phyloP scores from a whole-genome alignment of 2,888 invertebrate species.

The Drosophila limbata region DNA sequence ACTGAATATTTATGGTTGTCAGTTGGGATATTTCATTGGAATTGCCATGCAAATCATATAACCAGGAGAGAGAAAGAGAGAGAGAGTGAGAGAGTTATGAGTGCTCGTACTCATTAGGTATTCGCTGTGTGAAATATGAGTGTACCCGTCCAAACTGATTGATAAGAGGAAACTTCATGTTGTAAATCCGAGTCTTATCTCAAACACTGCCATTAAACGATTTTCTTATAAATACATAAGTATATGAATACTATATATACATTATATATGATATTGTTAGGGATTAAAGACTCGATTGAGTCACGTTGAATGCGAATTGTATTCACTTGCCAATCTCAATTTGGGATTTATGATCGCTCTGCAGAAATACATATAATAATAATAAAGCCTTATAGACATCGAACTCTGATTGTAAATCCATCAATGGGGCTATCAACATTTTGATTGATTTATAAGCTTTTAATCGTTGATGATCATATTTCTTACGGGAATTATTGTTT shows the following conservation, averaged over 20 bases:
- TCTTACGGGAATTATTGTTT: slow-evolving; percentile 31
- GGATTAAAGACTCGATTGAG: slow-evolving; percentile 29
- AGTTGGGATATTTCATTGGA: slow-evolving; percentile 54
- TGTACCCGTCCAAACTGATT: slow-evolving; percentile 9
- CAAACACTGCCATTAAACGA: slow-evolving; percentile 52
- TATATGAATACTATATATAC: neutral
- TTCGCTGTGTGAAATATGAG: slow-evolving; percentile 12
- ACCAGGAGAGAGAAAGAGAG: neutral
- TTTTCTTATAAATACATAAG: slow-evolving; percentile 46
- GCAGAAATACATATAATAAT: slow-evolving; percentile 7
- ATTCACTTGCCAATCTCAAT: slow-evolving; percentile 23
- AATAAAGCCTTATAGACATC: slow-evolving; percentile 11
- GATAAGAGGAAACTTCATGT: slow-evolving; percentile 32
- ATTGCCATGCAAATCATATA: slow-evolving; percentile 58
- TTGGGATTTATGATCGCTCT: slow-evolving; percentile 40
- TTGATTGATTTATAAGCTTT: slow-evolving; percentile 69
- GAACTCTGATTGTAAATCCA: slow-evolving; percentile 58
- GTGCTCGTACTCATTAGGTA: neutral
- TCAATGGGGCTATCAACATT: slow-evolving; percentile 65
- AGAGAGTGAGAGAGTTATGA: slow-evolving; percentile 34
- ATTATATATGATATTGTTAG: slow-evolving; percentile 10
- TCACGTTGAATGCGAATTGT: slow-evolving; percentile 29
- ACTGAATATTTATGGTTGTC: slow-evolving; percentile 62
- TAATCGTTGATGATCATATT: slow-evolving; percentile 67
- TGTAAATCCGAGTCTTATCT: slow-evolving; percentile 64